Evolutionary conservation across 2,888 invertebrate genomes (phyloP), one percentile per base, ranked within the genome.

Genomic region (Parelbella ahira): DNA sequence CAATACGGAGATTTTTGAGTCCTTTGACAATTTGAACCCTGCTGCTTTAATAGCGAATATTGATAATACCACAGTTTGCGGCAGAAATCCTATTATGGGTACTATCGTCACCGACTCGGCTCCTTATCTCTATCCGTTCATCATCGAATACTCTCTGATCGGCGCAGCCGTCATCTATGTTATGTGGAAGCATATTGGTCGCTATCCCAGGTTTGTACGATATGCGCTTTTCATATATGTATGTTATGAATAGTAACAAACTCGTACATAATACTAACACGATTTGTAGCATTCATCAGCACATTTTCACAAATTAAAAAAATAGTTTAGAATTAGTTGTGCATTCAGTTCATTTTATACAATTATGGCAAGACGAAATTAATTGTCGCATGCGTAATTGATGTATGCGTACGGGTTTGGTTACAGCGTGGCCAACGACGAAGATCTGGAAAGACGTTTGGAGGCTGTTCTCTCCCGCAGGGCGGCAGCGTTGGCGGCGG

Each of bases 161-260:
- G 97, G 97, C 9, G 97, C 97, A 33, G 96, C 97, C 36, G 97
- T 98, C 23, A 93, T 97, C 62, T 97, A 96, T 74, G 95, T 97
- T 37, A 97, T 97, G 96, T 98, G 97, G 97, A 94, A 95, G 70
- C 96, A 96, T 69, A 96, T 97, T 74, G 96, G 96, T 44, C 92
- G 94, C 68, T 93, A 95, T 81, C 94, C 96, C 34, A 93, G 93
- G 90, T 93, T 82, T 83, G 58, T 65, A n/a, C n/a, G n/a, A n/a
- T n/a, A n/a, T n/a, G n/a, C n/a, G n/a, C n/a, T n/a, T n/a, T n/a
- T n/a, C n/a, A n/a, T n/a, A n/a, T n/a, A n/a, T n/a, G n/a, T n/a
- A n/a, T n/a, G n/a, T n/a, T n/a, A n/a, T n/a, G n/a, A 29, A 15
- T 15, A 39, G 39, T 39, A 39, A 39, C 39, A 39, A 39, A 39